Conservation (phyloP, 2,888 invertebrate genomes). For the Cosmia pyralina region DNA sequence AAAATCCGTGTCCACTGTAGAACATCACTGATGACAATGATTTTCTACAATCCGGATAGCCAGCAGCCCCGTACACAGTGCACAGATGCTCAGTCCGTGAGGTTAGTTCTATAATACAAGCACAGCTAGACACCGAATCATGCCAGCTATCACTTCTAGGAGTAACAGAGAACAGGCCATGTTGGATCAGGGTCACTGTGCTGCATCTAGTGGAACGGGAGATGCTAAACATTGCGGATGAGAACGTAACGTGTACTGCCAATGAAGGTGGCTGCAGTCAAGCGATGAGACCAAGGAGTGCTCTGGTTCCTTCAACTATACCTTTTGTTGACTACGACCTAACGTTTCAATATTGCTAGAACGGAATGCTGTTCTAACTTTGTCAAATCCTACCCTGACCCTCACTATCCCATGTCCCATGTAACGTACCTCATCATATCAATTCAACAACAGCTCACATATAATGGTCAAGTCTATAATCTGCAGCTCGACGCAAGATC, state of each 20-base stretch:
- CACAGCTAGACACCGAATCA: conserved; percentile 27
- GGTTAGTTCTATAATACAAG: conserved; percentile 51
- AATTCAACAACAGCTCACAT: background rate
- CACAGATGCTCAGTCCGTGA: conserved; percentile 37
- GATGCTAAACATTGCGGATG: conserved; percentile 35
- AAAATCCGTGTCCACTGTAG: background rate
- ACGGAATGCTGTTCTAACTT: background rate
- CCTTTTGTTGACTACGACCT: background rate
- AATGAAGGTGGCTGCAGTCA: conserved; percentile 77
- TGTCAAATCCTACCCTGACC: background rate
- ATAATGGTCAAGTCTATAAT: background rate
- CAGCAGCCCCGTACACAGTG: conserved; percentile 37
- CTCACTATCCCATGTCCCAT: background rate
- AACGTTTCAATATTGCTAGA: background rate
- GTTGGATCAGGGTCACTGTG: conserved; percentile 16
- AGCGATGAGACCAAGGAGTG: conserved; percentile 65
- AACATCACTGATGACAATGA: conserved; percentile 1
- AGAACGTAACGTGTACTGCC: conserved; percentile 29
- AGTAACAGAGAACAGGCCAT: conserved; percentile 7
- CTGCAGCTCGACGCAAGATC: too few relatives aligned
- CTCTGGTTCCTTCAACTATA: conserved; percentile 55
- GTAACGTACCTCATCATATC: conserved; percentile 4
- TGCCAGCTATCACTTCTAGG: conserved; percentile 11
- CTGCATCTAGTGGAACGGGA: conserved; percentile 17
- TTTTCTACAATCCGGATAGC: background rate